Base-by-base conservation (phyloP, 37 sponge, comb jelly and placozoan genomes). In the Ianthella basta region DNA sequence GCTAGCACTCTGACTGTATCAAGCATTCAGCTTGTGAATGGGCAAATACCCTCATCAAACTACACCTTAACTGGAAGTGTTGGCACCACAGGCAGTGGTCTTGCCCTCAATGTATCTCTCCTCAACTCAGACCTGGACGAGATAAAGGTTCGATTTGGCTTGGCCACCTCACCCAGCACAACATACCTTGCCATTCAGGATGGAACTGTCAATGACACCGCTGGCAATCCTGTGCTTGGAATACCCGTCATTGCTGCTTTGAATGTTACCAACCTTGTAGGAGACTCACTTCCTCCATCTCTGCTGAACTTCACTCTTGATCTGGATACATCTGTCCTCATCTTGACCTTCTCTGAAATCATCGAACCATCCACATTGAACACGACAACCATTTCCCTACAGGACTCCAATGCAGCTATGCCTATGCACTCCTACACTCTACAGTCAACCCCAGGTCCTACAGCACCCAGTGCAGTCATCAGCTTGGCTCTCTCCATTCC, bases 81-180 rank as follows among this genome's bases (percentile, higher is more conserved):
- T 25, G 32, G 10, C 21, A 23, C 57, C 19, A 66, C 87, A 19
- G 35, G 23, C n/a, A 92, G 87, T 23, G 79, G 87, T 56, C 82
- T 75, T 27, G 38, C 64, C 16, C 23, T 94, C 19, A 60, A 53
- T 32, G 74, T 90, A 4, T 35, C 83, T 33, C 84, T 94, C 29
- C 83, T 81, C 1, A 74, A 72, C n/a, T 18, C 59, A 33, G 94
- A 97, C 67, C 80, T 94, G 29, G 88, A 97, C 57, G 50, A 55
- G 33, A 56, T 97, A 18, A 96, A 96, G 66, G 64, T 79, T 8
- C 61, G 61, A 69, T 24, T 40, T 6, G 54, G 84, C 61, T 59
- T 96, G 33, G 93, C 92, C 25, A 89, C 59, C 29, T 41, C 64
- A 15, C 14, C 14, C 23, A 83, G 61, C 67, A 89, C 89, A 77